phyloP scores from a whole-genome alignment of 64 coral and sea anemone genomes.

The Orbicella faveolata region DNA sequence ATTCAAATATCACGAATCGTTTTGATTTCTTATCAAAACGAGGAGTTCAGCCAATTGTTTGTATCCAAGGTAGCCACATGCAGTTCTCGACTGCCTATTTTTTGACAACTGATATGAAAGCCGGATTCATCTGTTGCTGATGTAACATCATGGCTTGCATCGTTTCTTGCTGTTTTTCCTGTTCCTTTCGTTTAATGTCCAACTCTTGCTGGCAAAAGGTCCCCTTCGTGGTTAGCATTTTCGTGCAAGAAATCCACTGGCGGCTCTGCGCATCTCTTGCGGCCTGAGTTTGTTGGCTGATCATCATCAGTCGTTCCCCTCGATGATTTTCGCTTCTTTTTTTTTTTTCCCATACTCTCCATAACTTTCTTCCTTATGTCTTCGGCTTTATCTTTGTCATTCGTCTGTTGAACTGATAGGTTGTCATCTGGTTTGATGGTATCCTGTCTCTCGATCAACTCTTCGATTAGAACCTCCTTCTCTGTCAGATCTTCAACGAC shows the following conservation, averaged over 20 bases:
- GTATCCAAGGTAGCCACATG: too few relatives aligned
- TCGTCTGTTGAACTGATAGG: constrained; percentile 26
- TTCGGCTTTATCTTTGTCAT: constrained; percentile 62
- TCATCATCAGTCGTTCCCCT: constrained; percentile 39
- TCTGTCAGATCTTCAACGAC: not conserved
- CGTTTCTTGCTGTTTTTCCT: constrained; percentile 56
- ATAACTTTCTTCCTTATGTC: constrained; percentile 32
- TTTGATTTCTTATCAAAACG: too few relatives aligned
- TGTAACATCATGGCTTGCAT: constrained; percentile 49
- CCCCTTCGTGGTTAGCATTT: constrained; percentile 34
- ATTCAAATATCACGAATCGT: too few relatives aligned
- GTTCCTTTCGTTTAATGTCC: constrained; percentile 51
- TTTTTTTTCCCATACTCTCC: constrained; percentile 47
- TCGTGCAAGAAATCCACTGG: constrained; percentile 53
- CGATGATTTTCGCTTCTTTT: constrained; percentile 48
- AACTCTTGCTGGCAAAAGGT: constrained; percentile 23
- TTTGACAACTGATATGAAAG: constrained; percentile 30
- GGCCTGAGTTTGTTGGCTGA: constrained; percentile 34
- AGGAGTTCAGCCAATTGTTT: too few relatives aligned
- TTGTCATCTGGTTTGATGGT: not conserved
- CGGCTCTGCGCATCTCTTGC: constrained; percentile 40
- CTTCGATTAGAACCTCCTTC: constrained; percentile 41
- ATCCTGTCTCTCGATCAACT: constrained; percentile 48
- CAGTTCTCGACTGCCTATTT: not conserved
- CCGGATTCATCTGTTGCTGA: constrained; percentile 48